Base-by-base conservation (phyloP, 2,113 vertebrate species). In the Pituophis catenifer region DNA sequence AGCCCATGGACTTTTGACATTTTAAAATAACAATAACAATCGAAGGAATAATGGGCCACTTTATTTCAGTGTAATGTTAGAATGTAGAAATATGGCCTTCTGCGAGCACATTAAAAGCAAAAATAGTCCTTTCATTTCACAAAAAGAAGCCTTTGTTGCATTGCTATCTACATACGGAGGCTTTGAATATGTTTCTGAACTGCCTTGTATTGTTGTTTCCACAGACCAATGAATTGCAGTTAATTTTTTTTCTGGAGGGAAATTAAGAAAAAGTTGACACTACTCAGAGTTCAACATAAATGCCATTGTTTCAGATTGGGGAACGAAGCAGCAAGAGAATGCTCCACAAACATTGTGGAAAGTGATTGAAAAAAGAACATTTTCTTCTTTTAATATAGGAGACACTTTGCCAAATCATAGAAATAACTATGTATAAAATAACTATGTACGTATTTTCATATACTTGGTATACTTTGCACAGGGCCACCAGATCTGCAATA, bases 21-120 rank as follows among this genome's bases (percentile, higher is more conserved):
- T 97, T 95, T 93, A 94, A 97, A 97, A 96, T 62, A 89, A 94
- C 96, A 96, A 88, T 91, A 94, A 95, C 95, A 81, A 8, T 62
- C 92, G 81, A 89, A 89, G 95, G 94, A 94, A 97, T 94, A 97
- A 96, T 93, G 95, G 26, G 93, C 53, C 93, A 55, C 91, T 94
- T 96, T 97, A 89, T 97, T 95, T 94, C 92, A 95, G 86, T 94
- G 93, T 91, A 95, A 10, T 92, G 44, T 58, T 38, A 94, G 89
- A 96, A 94, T 0, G 88, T 91, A 97, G 90, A 93, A 95, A 94
- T 96, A 93, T 70, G 96, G 89, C 93, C 94, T 93, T 48, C 94
- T 90, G 88, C 95, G 92, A 92, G 88, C 95, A 90, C 65, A 88
- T 90, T 90, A 65, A 95, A 90, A 57, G 85, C 90, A 95, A 96